Conservation (phyloP, 2,113 vertebrate species). For the Lipotes vexillifer region DNA sequence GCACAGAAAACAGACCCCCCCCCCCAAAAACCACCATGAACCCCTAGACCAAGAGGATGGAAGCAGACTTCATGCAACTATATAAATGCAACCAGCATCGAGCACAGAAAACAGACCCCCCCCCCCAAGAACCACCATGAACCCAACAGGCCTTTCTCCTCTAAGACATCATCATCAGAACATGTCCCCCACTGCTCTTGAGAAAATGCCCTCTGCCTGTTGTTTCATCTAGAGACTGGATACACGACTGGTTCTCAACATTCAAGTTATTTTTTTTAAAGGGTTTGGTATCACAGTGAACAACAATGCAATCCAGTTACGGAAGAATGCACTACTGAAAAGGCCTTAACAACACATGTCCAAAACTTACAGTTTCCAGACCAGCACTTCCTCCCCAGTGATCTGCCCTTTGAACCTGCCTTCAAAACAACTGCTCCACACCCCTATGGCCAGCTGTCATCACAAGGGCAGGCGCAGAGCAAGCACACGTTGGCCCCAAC, state of each 20-base stretch:
- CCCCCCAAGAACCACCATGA: background rate
- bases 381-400: conserved; percentile 4
- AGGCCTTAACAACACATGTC: background rate
- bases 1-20: background rate
- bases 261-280: background rate
- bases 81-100: background rate
- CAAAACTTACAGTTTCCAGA: conserved; percentile 38
- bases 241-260: background rate
- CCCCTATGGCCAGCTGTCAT: conserved; percentile 13
- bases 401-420: conserved; percentile 51
- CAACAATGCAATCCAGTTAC: background rate
- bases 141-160: background rate
- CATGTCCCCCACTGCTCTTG: background rate
- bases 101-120: background rate
- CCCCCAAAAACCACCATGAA: no score
- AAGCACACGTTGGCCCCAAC: background rate
- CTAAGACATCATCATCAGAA: background rate
- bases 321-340: background rate
- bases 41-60: background rate
- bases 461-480: background rate
- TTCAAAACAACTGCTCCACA: conserved; percentile 37
- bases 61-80: background rate
- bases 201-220: background rate
- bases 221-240: background rate
- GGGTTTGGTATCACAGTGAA: background rate